Conservation (phyloP, 2,113 vertebrate species). For the Lepidothrix coronata region DNA sequence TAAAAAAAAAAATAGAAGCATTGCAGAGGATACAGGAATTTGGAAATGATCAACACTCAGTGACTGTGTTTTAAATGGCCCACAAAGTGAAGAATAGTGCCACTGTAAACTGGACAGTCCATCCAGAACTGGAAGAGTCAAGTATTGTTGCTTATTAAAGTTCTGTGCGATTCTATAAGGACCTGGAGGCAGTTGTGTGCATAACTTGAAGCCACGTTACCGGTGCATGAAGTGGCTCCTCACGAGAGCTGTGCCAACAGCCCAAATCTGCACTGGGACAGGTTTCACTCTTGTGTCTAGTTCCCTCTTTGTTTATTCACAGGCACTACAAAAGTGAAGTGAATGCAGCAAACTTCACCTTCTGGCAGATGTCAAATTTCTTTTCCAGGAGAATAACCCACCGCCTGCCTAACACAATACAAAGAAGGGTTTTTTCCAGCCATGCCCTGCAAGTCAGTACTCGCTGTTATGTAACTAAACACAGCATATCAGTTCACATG, state of each 20-base stretch:
- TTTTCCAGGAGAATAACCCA: neutral
- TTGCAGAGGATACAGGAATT: neutral
- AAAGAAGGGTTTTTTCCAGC: neutral
- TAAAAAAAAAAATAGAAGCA: neutral
- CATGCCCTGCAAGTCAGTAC: conserved; percentile 24
- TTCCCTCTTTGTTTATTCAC: neutral
- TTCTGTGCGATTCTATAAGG: neutral
- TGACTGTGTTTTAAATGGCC: neutral
- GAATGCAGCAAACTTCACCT: neutral
- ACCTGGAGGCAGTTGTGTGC: neutral
- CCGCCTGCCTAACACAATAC: neutral
- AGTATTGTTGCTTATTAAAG: neutral
- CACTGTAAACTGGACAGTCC: neutral
- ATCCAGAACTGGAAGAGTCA: neutral
- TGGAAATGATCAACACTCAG: neutral
- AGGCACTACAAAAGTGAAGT: neutral
- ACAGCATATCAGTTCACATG: conserved; percentile 1
- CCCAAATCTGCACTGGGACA: neutral
- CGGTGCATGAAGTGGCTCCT: accelerated
- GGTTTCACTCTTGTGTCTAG: neutral
- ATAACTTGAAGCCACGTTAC: neutral
- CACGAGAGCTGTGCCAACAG: accelerated
- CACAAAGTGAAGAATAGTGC: neutral
- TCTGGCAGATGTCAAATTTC: neutral
- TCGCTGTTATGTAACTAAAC: conserved; percentile 37